Evolutionary conservation across 64 coral and sea anemone genomes (phyloP).

Genomic region (Porites lutea): DNA sequence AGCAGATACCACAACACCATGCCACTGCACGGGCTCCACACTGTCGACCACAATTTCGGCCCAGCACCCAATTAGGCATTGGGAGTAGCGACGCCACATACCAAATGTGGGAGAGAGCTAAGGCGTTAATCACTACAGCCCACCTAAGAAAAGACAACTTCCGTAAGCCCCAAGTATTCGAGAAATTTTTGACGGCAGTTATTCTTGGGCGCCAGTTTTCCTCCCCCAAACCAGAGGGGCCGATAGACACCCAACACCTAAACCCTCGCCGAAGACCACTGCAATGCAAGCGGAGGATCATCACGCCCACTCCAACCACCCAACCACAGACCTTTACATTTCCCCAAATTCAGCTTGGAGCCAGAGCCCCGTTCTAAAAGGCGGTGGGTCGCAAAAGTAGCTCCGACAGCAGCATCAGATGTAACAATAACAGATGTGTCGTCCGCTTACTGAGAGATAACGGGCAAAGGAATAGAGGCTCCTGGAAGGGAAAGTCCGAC

Average conservation of each 20-base stretch:
- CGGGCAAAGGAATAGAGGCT: background rate
- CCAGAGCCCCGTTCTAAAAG: slow-evolving; percentile 4
- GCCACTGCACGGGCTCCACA: too few species aligned
- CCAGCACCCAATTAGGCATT: too few species aligned
- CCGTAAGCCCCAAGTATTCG: too few species aligned
- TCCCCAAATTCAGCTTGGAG: background rate
- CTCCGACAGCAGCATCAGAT: background rate
- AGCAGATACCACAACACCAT: too few species aligned
- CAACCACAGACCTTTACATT: background rate
- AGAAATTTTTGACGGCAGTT: too few species aligned
- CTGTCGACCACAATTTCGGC: too few species aligned
- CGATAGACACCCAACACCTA: background rate
- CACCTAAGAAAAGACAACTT: too few species aligned
- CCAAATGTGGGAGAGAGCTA: too few species aligned
- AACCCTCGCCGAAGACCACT: background rate
- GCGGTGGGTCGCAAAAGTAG: background rate
- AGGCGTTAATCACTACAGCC: too few species aligned
- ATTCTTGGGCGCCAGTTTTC: too few species aligned
- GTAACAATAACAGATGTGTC: slow-evolving; percentile 14
- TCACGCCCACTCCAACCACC: background rate
- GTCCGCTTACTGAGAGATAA: slow-evolving; percentile 37
- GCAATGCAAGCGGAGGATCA: background rate
- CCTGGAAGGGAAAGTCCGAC: background rate
- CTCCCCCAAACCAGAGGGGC: too few species aligned
- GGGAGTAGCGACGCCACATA: too few species aligned